These are phyloP conservation scores for Pangasianodon gigas DNA, from an alignment of 2,113 vertebrate genomes.

Conservation along the genomic window DNA sequence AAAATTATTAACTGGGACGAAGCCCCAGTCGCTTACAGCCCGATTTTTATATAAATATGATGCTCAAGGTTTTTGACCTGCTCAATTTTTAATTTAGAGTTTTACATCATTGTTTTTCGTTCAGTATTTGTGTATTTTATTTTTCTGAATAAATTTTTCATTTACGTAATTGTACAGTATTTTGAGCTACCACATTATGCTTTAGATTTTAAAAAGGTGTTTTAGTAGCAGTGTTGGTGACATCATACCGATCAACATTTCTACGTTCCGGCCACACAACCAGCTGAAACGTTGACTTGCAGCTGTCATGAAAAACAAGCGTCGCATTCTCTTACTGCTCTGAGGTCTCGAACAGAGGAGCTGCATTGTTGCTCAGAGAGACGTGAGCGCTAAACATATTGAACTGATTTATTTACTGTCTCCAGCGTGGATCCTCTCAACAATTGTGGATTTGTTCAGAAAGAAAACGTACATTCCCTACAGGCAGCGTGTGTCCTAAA, in stretches of 20 bases:
- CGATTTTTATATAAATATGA: not conserved
- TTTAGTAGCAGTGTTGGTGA: not conserved
- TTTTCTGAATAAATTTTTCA: not conserved
- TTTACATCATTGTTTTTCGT: not conserved
- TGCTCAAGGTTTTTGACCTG: not conserved
- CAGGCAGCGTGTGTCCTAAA: not conserved
- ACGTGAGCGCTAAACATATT: not conserved
- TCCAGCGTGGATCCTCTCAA: not conserved
- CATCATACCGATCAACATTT: not conserved
- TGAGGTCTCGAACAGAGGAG: not conserved
- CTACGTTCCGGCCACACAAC: not conserved
- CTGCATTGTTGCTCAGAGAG: not conserved
- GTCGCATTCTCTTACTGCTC: not conserved
- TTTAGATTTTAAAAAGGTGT: not conserved
- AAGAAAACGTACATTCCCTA: not conserved
- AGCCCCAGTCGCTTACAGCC: not conserved
- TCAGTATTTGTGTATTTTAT: not conserved
- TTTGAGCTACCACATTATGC: not conserved
- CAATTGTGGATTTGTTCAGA: conserved; percentile 8
- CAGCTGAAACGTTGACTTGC: not conserved
- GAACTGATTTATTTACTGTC: conserved; percentile 13
- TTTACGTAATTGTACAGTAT: not conserved
- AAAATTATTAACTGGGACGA: not conserved
- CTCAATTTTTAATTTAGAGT: not conserved
- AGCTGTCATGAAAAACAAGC: not conserved